These are phyloP conservation scores for Scaptomyza caliginosa DNA, from an alignment of 2,888 invertebrate species.

Conservation along the genomic window DNA sequence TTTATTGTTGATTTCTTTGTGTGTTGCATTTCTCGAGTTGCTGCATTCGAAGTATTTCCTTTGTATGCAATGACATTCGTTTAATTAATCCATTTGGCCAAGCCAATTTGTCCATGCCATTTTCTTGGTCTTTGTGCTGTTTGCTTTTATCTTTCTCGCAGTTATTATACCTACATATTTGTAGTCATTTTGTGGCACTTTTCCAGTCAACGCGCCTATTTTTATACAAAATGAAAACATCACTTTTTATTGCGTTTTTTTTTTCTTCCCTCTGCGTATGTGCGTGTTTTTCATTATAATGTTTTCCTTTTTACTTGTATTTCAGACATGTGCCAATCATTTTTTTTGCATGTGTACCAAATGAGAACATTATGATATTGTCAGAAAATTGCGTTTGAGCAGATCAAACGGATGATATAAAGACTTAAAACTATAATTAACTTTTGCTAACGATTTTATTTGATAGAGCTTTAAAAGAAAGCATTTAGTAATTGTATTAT, in stretches of 20 bases:
- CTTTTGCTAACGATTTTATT: background rate
- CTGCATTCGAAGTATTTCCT: constrained; percentile 34
- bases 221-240: constrained; percentile 14
- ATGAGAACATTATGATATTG: background rate
- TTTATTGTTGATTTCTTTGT: constrained; percentile 29
- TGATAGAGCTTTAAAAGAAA: background rate
- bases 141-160: background rate
- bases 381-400: background rate
- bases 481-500: background rate
- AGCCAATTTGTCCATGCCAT: constrained; percentile 31
- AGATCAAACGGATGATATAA: background rate
- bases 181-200: constrained; percentile 15
- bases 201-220: constrained; percentile 37
- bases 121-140: constrained; percentile 44
- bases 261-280: constrained; percentile 3
- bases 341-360: background rate
- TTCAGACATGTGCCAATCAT: constrained; percentile 33
- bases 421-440: background rate
- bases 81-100: constrained; percentile 43
- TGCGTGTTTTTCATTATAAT: constrained; percentile 13
- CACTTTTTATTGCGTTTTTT: constrained; percentile 15
- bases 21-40: constrained; percentile 20
- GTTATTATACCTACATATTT: background rate
- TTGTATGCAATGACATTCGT: constrained; percentile 39
- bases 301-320: constrained; percentile 7